Base-by-base conservation (phyloP, 2,888 invertebrate species). In the Slavum lentiscoides region DNA sequence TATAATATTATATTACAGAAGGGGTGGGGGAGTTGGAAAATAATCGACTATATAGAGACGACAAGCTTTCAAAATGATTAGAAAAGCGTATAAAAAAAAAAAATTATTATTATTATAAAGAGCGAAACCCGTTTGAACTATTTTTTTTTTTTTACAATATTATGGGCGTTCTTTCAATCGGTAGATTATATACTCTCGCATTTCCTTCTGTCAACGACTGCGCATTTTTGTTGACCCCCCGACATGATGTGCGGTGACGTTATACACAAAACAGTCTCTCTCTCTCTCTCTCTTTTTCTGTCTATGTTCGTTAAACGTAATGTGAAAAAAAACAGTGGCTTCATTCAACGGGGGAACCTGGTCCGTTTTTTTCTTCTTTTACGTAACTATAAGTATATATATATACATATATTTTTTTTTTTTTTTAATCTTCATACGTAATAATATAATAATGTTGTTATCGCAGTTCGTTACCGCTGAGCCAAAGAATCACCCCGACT, bases 121-220 rank as follows among this genome's bases (percentile, higher is more conserved):
- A 76, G 43, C 67, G 30, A 74, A 59, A 68, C 68, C 15, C 68
- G 75, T 76, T 76, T 76, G 75, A 76, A 76, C 75, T n/a, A n/a
- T n/a, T n/a, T 30, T 30, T 30, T 30, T 30, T 30, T 30, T 59
- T 59, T 68, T 74, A 67, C 59, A 59, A 59, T 21, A 59, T 23
- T 3, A 23, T 30, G 4, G 30, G 30, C 30, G 30, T 4, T 30
- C 75, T 58, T 43, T 67, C 67, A 58, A 76, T 76, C 75, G 59
- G 68, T 68, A 59, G 58, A 75, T 67, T 75, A 75, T 30, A 30
- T 30, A 30, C 30, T 1, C 4, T 30, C 58, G 67, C 15, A 39
- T 58, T 74, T 58, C 21, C 43, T 67, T 75, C 59, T 67, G 66
- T 75, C 75, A 75, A 75, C 53, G 53, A 4, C 23, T 53, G 43